Base-by-base conservation (phyloP, 2,888 invertebrate species). In the Zeuzera pyrina region DNA sequence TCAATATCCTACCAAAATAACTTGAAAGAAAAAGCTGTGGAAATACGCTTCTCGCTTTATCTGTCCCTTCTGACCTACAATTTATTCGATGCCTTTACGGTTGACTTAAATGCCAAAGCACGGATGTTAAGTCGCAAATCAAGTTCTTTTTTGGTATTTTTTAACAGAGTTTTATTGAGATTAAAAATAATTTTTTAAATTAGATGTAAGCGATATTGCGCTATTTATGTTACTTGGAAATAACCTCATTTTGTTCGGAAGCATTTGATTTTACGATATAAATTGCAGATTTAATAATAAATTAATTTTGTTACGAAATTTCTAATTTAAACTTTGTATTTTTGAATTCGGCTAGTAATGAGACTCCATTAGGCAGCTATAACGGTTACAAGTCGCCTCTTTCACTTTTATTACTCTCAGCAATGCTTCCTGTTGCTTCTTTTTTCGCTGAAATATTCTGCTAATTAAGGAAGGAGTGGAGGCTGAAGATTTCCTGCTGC, bases 21-120 rank as follows among this genome's bases (percentile, higher is more conserved):
- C 59, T 68, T 60, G 54, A 67, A 66, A 65, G 59, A 53, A 52
- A 72, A 68, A 66, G 54, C 57, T 47, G 50, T 53, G 57, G 60
- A 70, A 70, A 67, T 60, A 58, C 63, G 58, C 55, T 65, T 48
- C 48, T 51, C 65, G 61, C 57, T 78, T 79, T 78, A 78, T 81
- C 73, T 78, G 74, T 79, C 78, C 79, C 77, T 74, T 73, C 71
- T 74, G 79, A 78, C 79, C 76, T 72, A 79, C 77, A 77, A 78
- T 79, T 78, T 76, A 78, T 77, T 76, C 71, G 69, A 70, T 72
- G 73, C 67, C 72, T 78, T 78, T 70, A 76, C 77, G 77, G 69
- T 72, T 73, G 76, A 77, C 68, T 77, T 69, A 78, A 78, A 78
- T 67, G 74, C 72, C 74, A 76, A 78, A 78, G 76, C 71, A 76